Conservation (phyloP, 2,113 vertebrate genomes). For the human region GRCh38 chr6:39159001-39159500, state of each 20-base stretch:
- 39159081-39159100: not conserved
- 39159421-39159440: too few relatives aligned
- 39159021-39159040: not conserved
- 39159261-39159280: not conserved
- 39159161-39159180: not conserved
- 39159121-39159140: not conserved
- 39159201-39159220: not conserved
- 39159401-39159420: too few relatives aligned
- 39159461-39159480: too few relatives aligned
- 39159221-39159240: not conserved
- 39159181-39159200: not conserved
- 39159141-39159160: not conserved
- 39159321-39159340: not conserved
- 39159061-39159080: not conserved
- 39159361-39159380: not conserved
- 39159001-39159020: not conserved
- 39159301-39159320: not conserved
- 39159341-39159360: not conserved
- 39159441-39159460: too few relatives aligned
- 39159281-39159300: not conserved
- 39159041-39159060: not conserved
- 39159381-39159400: not conserved
- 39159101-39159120: slow-evolving; percentile 13
- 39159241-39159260: not conserved
- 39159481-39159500: too few relatives aligned